A percentile compares a stretch with the other conserved stretches of the same genome.
Conservation (phyloP, 2,797 vertebrate genomes). For the Manis crassicaudata region DNA sequence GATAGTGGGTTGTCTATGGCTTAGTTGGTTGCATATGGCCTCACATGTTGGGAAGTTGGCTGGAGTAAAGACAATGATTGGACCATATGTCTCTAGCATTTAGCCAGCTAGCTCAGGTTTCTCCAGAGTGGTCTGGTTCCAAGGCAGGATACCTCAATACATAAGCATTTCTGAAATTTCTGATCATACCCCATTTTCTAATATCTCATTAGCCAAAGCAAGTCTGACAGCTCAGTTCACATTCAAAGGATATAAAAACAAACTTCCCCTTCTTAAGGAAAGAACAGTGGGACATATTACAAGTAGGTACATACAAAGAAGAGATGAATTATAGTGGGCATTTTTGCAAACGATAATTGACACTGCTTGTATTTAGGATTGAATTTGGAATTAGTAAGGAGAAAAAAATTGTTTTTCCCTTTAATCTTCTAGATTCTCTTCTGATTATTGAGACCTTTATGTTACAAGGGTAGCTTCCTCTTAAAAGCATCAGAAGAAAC, state of each 20-base stretch:
- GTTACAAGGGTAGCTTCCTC: not conserved
- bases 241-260: not conserved
- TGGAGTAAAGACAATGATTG: not conserved
- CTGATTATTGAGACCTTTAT: not conserved
- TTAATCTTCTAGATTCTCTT: not conserved
- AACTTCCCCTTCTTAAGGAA: not conserved
- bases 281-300: not conserved
- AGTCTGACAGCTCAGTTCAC: not conserved
- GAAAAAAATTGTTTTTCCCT: not conserved
- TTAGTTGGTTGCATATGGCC: not conserved
- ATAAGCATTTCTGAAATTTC: not conserved
- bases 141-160: not conserved
- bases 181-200: not conserved
- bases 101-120: not conserved
- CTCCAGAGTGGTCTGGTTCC: not conserved
- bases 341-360: not conserved
- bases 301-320: not conserved
- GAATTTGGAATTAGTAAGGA: not conserved
- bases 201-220: not conserved
- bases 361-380: not conserved
- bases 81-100: not conserved
- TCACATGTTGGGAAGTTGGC: not conserved
- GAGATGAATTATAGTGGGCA: not conserved
- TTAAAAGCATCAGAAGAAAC: not conserved
- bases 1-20: not conserved